Conservation (phyloP, 2,888 invertebrate species). For the Atethmia centrago region DNA sequence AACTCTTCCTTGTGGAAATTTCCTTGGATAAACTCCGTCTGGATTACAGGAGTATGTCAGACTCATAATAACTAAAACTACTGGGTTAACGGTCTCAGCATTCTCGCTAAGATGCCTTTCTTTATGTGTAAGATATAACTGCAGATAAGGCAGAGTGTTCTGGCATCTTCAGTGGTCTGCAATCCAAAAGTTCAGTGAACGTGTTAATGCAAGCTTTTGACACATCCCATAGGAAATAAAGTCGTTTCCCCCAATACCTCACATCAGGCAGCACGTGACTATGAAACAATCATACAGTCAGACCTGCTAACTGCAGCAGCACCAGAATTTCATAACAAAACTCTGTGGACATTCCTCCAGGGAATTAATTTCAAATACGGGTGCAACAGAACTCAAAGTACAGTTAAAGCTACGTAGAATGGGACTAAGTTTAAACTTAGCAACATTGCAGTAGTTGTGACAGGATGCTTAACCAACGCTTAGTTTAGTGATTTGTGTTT, state of each 20-base stretch:
- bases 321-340: constrained; percentile 29
- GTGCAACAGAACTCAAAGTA: constrained; percentile 47
- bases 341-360: constrained; percentile 35
- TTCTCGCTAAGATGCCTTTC: background rate
- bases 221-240: background rate
- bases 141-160: background rate
- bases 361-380: constrained; percentile 57
- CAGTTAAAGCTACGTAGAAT: constrained; percentile 48
- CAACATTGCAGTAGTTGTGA: constrained; percentile 52
- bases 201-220: background rate
- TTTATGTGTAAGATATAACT: too few relatives aligned
- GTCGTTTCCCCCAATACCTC: background rate
- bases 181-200: background rate
- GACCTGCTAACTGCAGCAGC: background rate
- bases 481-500: constrained; percentile 46
- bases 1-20: background rate
- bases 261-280: background rate
- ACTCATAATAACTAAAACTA: background rate
- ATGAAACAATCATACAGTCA: constrained; percentile 15
- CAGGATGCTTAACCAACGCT: constrained; percentile 50
- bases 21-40: background rate
- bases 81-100: background rate
- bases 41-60: background rate
- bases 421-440: constrained; percentile 55
- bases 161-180: background rate